phyloP scores from a whole-genome alignment of 1,140 invertebrate genomes.

The Cotesia chilonis region DNA sequence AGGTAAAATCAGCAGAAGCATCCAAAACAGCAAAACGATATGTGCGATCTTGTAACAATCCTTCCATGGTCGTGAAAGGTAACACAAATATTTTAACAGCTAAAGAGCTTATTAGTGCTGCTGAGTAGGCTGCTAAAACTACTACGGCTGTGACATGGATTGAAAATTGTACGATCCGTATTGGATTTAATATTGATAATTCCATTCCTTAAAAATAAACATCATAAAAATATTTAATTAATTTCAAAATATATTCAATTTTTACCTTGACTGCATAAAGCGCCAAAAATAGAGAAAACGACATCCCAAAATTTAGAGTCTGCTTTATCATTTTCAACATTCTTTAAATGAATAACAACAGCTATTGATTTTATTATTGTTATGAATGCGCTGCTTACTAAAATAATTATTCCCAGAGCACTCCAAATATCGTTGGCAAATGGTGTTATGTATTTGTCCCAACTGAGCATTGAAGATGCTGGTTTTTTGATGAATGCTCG shows the following conservation, averaged over 20 bases:
- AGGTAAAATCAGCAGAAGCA: constrained; percentile 56
- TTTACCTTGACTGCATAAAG: constrained; percentile 57
- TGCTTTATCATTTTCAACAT: background rate
- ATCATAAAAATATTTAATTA: background rate
- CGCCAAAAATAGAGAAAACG: constrained; percentile 53
- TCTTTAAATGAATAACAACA: background rate
- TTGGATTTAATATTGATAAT: constrained; percentile 48
- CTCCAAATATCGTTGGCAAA: constrained; percentile 56
- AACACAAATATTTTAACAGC: constrained; percentile 57
- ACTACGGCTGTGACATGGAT: constrained; percentile 57
- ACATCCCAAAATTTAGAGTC: constrained; percentile 46
- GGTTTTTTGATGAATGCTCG: constrained; percentile 59
- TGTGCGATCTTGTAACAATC: constrained; percentile 56
- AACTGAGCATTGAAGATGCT: constrained; percentile 51
- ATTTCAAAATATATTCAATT: background rate
- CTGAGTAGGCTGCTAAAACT: constrained; percentile 62
- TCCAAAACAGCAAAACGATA: constrained; percentile 56
- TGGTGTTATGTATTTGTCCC: constrained; percentile 57
- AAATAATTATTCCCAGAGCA: constrained; percentile 45
- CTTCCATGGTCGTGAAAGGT: constrained; percentile 63
- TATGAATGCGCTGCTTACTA: constrained; percentile 45
- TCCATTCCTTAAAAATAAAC: constrained; percentile 49
- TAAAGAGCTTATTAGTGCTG: constrained; percentile 61
- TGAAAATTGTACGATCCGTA: constrained; percentile 56
- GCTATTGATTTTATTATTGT: constrained; percentile 28